Percentiles rank a stretch among this genome's conserved stretches.
Evolutionary conservation across 2,888 invertebrate genomes (phyloP).

Genomic region (Halocaridina rubra): DNA sequence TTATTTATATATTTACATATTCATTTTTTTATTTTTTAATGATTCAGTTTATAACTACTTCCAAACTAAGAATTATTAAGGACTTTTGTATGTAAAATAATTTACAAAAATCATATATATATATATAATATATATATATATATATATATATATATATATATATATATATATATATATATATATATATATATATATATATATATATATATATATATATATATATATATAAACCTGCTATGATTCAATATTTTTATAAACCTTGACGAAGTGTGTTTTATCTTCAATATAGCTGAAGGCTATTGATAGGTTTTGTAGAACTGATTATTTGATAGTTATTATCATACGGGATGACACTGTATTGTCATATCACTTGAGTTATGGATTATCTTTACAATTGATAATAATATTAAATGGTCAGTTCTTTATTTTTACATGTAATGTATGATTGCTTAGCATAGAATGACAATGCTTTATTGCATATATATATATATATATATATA

Average conservation of each 20-base stretch:
- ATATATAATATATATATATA: background rate
- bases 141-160: slow-evolving; percentile 51
- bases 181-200: slow-evolving; percentile 57
- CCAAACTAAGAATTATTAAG: background rate
- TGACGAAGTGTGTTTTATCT: background rate
- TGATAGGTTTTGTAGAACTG: too few relatives aligned
- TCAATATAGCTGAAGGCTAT: too few relatives aligned
- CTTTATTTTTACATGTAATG: too few relatives aligned
- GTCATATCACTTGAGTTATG: too few relatives aligned
- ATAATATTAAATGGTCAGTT: too few relatives aligned
- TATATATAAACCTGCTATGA: slow-evolving; percentile 12
- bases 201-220: slow-evolving; percentile 46
- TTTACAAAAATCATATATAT: slow-evolving; percentile 6
- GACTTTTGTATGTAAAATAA: background rate
- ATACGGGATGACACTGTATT: too few relatives aligned
- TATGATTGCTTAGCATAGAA: too few relatives aligned
- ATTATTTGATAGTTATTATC: too few relatives aligned
- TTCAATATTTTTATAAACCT: background rate
- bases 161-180: slow-evolving; percentile 50
- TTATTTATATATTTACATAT: background rate
- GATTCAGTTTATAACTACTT: slow-evolving; percentile 7
- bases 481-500: slow-evolving; percentile 20
- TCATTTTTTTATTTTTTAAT: background rate
- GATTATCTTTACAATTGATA: too few relatives aligned
- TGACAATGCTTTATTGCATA: background rate